Evolutionary conservation across 1,140 invertebrate species (phyloP), one percentile per base, ranked within the genome.

Genomic region (Nephotettix cincticeps): DNA sequence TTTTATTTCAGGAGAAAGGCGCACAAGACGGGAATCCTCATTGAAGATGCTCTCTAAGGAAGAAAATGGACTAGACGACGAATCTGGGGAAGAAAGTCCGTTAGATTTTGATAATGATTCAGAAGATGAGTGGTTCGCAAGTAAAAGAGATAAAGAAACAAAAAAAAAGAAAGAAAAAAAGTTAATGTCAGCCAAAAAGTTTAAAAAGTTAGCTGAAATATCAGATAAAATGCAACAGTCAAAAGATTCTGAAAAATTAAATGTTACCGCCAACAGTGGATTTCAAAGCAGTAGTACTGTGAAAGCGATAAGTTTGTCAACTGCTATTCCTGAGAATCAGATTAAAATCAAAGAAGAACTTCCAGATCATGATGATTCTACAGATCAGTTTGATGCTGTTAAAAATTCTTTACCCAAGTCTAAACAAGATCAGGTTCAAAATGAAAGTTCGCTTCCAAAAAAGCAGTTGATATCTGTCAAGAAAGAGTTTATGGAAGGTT

Each of bases 281-380:
- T 17, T 11, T 43, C 21, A 17, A 19, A 43, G 27, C 17, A n/a
- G 1, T 45, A 4, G 9, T 21, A 32, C 64, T 14, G 64, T 67
- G 32, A n/a, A n/a, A n/a, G n/a, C n/a, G n/a, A n/a, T n/a, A n/a
- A n/a, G n/a, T n/a, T n/a, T n/a, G n/a, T n/a, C n/a, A n/a, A n/a
- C n/a, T n/a, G n/a, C n/a, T n/a, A n/a, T n/a, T n/a, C n/a, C n/a
- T n/a, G n/a, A n/a, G n/a, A n/a, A n/a, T n/a, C n/a, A n/a, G n/a
- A n/a, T n/a, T n/a, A 67, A 40, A 43, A 45, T 67, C 1, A 67
- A 67, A 67, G 17, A 67, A 45, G 64, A 67, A 67, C 27, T 30
- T 17, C 61, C 61, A 30, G 61, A 64, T 64, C 64, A 32, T 1
- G 28, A 65, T 40, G 36, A 32, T n/a, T 19, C n/a, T 43, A 9